These are phyloP conservation scores for Pachyuromys duprasi DNA, from an alignment of 2,797 vertebrate species.

Conservation along the genomic window DNA sequence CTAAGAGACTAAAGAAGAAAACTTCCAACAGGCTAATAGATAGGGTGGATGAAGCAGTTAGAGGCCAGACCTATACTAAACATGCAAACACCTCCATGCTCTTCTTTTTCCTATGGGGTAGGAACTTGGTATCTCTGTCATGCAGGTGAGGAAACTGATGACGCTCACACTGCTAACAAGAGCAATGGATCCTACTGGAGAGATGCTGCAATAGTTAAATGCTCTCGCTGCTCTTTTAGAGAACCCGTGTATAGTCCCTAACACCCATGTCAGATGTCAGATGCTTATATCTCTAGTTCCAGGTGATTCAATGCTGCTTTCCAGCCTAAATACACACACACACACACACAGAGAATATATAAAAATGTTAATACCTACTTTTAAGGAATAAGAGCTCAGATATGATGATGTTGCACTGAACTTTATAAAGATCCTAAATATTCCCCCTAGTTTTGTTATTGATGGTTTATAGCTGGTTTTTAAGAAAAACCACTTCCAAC, in stretches of 20 bases:
- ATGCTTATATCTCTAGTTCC: neutral
- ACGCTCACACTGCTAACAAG: neutral
- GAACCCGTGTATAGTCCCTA: neutral
- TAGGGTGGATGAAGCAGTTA: neutral
- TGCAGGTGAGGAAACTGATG: neutral
- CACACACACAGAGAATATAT: neutral
- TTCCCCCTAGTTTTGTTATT: neutral
- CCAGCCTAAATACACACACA: too few relatives aligned
- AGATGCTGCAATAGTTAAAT: neutral
- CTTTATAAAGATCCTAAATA: conserved; percentile 27
- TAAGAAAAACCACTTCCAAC: conserved; percentile 20
- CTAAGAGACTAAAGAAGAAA: neutral
- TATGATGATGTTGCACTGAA: neutral
- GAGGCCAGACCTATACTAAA: neutral
- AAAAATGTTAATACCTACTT: neutral
- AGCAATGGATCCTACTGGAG: neutral
- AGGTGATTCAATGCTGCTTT: neutral
- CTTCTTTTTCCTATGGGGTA: neutral
- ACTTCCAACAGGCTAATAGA: neutral
- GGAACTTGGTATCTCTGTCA: neutral
- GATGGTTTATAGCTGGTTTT: neutral
- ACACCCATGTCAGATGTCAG: neutral
- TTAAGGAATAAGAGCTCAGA: neutral
- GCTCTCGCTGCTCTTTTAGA: neutral
- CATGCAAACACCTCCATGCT: neutral